phyloP scores from a whole-genome alignment of 2,113 vertebrate species.

The Scytalopus superciliaris region DNA sequence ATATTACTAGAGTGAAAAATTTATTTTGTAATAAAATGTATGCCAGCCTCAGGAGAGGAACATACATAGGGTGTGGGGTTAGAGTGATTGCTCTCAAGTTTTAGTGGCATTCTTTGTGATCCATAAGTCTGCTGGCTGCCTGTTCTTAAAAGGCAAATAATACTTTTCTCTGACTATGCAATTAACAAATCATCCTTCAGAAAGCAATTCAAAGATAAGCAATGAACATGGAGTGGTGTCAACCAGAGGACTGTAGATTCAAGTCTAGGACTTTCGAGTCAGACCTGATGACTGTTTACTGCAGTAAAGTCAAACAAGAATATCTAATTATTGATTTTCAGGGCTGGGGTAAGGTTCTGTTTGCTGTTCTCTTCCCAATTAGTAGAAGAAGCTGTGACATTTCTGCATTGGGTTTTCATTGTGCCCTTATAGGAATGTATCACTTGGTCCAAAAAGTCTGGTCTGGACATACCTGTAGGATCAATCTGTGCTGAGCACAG shows the following conservation, averaged over 20 bases:
- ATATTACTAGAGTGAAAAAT: not conserved
- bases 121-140: not conserved
- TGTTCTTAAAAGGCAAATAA: not conserved
- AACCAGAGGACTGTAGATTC: not conserved
- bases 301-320: not conserved
- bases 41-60: not conserved
- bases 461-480: not conserved
- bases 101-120: not conserved
- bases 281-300: not conserved
- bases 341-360: not conserved
- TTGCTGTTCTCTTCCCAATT: not conserved
- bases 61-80: not conserved
- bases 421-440: not conserved
- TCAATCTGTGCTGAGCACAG: not conserved
- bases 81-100: not conserved
- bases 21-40: not conserved
- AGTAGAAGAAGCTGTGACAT: not conserved
- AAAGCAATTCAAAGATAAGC: not conserved
- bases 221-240: not conserved
- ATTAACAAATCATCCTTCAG: not conserved
- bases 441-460: not conserved
- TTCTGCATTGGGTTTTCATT: not conserved
- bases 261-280: not conserved
- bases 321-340: not conserved
- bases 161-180: not conserved